Conservation (phyloP, 2,888 invertebrate species). For the Fragum whitleyi region DNA sequence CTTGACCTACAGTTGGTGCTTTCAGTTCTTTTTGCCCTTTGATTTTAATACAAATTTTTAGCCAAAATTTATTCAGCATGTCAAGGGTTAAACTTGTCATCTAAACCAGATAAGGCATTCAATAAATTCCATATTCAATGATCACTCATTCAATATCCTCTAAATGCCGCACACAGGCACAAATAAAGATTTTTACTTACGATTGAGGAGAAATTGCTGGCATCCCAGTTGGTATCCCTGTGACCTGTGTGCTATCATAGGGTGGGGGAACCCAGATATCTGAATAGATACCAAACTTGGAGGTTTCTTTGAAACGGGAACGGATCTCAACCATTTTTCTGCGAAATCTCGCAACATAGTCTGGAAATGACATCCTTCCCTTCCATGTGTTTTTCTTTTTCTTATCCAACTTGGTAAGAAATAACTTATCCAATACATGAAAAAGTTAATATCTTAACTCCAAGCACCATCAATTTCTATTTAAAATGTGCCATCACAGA, state of each 20-base stretch:
- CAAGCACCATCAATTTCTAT: too few species aligned
- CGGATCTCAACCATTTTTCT: slow-evolving; percentile 80
- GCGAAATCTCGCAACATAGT: slow-evolving; percentile 78
- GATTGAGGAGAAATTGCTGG: not conserved
- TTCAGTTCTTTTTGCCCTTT: too few species aligned
- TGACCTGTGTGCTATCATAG: slow-evolving; percentile 18
- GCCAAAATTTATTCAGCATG: too few species aligned
- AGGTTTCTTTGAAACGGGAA: slow-evolving; percentile 74
- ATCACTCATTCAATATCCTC: too few species aligned
- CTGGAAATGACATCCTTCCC: slow-evolving; percentile 76
- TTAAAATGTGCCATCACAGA: too few species aligned
- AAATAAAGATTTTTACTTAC: too few species aligned
- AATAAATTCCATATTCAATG: too few species aligned
- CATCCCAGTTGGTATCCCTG: not conserved
- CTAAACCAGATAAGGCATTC: too few species aligned
- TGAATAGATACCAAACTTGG: slow-evolving; percentile 72
- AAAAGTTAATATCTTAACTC: not conserved
- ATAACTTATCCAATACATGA: not conserved
- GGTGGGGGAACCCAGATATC: slow-evolving; percentile 75
- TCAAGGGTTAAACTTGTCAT: too few species aligned
- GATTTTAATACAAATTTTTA: too few species aligned
- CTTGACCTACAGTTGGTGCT: too few species aligned
- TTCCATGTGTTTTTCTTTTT: slow-evolving; percentile 47
- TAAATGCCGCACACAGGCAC: too few species aligned
- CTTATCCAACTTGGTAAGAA: slow-evolving; percentile 8